These are phyloP conservation scores for Spodoptera frugiperda DNA, from an alignment of 1,140 invertebrate genomes.

Conservation along the genomic window DNA sequence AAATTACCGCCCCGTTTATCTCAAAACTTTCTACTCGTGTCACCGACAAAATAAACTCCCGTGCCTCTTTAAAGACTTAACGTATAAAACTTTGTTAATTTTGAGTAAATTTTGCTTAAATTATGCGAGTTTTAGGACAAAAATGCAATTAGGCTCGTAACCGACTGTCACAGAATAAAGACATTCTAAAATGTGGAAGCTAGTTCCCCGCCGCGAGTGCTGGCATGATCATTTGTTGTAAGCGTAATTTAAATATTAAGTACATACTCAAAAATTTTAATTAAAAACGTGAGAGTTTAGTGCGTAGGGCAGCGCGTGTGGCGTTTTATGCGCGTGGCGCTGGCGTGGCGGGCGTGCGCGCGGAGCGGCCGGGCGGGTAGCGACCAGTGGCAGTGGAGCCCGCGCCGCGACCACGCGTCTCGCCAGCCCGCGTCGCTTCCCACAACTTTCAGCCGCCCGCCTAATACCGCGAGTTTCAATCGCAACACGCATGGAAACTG, in stretches of 20 bases:
- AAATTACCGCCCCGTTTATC: neutral
- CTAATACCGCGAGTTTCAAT: conserved; percentile 46
- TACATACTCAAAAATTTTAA: conserved; percentile 33
- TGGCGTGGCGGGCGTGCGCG: conserved; percentile 63
- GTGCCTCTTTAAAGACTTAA: too few relatives aligned
- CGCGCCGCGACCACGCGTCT: conserved; percentile 69
- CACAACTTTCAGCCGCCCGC: conserved; percentile 53
- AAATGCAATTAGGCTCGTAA: conserved; percentile 30
- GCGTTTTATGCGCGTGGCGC: conserved; percentile 70
- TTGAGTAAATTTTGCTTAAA: conserved; percentile 4
- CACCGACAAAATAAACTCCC: too few relatives aligned
- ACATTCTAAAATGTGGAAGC: conserved; percentile 20
- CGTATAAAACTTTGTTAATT: conserved; percentile 9
- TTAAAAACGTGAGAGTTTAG: conserved; percentile 41
- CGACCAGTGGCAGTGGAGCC: conserved; percentile 71
- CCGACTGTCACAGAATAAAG: conserved; percentile 30
- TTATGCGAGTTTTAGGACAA: neutral
- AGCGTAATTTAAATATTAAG: conserved; percentile 41
- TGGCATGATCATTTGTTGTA: conserved; percentile 36
- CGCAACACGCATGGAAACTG: conserved; percentile 30
- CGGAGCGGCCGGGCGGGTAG: conserved; percentile 49
- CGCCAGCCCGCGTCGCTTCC: conserved; percentile 44
- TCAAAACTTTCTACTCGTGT: too few relatives aligned
- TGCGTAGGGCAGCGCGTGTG: conserved; percentile 56
- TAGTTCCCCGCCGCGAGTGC: conserved; percentile 5